A percentile compares a stretch with the other conserved stretches of the same genome.
These are phyloP conservation scores for Drosophila arawakana DNA, from an alignment of 1,140 invertebrate species.

Conservation along the genomic window DNA sequence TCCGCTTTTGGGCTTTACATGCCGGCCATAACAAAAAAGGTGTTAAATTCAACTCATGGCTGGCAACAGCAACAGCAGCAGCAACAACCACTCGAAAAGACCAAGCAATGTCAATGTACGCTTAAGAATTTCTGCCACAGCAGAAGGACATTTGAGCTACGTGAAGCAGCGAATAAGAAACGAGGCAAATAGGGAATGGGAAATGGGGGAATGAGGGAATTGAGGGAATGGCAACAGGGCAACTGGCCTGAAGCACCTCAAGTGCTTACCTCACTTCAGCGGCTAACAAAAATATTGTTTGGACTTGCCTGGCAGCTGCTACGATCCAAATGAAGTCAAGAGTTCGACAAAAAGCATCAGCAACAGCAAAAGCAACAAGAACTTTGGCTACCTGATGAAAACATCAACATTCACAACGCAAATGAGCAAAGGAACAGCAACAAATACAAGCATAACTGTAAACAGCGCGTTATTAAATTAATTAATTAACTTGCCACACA, in stretches of 20 bases:
- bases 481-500: constrained; percentile 71
- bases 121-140: constrained; percentile 71
- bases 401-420: constrained; percentile 35
- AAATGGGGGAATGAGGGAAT: not conserved
- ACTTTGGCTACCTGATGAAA: constrained; percentile 48
- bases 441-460: constrained; percentile 42
- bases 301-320: constrained; percentile 3
- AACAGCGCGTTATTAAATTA: constrained; percentile 55
- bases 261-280: constrained; percentile 57
- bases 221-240: not conserved
- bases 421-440: constrained; percentile 38
- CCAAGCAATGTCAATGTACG: constrained; percentile 68
- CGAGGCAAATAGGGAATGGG: constrained; percentile 8
- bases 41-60: constrained; percentile 79
- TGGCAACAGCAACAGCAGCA: constrained; percentile 30
- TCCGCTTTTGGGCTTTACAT: constrained; percentile 80
- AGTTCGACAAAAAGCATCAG: constrained; percentile 24
- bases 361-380: constrained; percentile 12
- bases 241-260: constrained; percentile 59
- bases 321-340: constrained; percentile 62
- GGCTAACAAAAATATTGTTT: constrained; percentile 33
- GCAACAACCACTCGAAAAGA: constrained; percentile 53
- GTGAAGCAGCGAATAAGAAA: constrained; percentile 2
- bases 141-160: constrained; percentile 77
- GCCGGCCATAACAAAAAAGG: constrained; percentile 78